Evolutionary conservation across 2,888 invertebrate genomes (phyloP).

Genomic region (Tyria jacobaeae): DNA sequence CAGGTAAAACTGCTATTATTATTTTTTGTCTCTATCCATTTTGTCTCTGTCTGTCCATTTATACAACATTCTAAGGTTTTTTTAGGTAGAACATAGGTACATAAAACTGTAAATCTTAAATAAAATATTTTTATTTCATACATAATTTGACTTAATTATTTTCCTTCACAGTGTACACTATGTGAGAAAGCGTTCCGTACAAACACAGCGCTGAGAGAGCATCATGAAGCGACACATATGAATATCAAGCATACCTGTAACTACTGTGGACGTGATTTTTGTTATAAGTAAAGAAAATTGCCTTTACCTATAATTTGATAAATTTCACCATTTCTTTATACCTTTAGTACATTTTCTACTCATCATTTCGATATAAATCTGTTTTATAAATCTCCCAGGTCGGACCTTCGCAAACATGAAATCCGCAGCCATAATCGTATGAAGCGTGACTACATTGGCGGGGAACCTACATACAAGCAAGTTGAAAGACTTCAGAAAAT

Average conservation of each 20-base stretch:
- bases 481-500: conserved; percentile 75
- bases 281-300: conserved; percentile 56
- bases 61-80: too few species aligned
- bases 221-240: conserved; percentile 81
- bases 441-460: conserved; percentile 81
- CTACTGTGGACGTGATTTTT: conserved; percentile 79
- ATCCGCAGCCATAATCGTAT: conserved; percentile 78
- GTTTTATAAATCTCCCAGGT: conserved; percentile 53
- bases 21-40: too few species aligned
- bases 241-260: conserved; percentile 81
- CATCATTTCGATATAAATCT: background rate
- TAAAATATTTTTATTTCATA: background rate
- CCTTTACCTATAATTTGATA: too few species aligned
- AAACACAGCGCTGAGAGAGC: conserved; percentile 78
- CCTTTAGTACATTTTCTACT: too few species aligned
- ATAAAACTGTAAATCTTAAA: too few species aligned
- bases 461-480: conserved; percentile 80
- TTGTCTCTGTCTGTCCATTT: too few species aligned
- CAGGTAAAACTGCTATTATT: too few species aligned
- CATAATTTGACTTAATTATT: background rate
- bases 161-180: conserved; percentile 64
- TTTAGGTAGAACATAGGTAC: too few species aligned
- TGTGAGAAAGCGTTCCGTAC: conserved; percentile 83
- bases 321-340: too few species aligned
- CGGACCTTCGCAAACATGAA: conserved; percentile 82